Evolutionary conservation across 2,113 vertebrate species (phyloP), one percentile per base, ranked within the genome.

Genomic region (Chitala chitala): DNA sequence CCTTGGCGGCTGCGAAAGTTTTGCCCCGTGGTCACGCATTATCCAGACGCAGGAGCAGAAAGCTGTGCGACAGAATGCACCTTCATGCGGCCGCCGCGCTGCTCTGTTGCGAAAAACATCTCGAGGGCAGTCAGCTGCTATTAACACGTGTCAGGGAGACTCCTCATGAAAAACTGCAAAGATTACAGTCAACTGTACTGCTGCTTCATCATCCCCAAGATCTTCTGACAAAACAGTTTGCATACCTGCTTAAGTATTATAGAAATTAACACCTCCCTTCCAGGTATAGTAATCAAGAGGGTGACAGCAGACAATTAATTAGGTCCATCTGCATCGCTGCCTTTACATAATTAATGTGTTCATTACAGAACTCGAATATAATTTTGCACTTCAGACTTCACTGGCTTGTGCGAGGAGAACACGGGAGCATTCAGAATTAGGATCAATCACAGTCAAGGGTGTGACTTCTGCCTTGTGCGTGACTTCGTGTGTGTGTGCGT

Each of bases 281-380:
- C 86, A 90, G 90, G 85, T 90, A 87, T 77, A 89, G 82, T 86
- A 91, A 93, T 91, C 87, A 92, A 87, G 84, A 83, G 81, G 80
- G 85, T 91, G 86, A 87, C 87, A 85, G 87, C 80, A 90, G 88
- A 88, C 87, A 91, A 89, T 92, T 93, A 91, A 91, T 93, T 92
- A 90, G 84, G 89, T 93, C 85, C 86, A 86, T 91, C 85, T 90
- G 86, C 84, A 88, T 86, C 86, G 86, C 83, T 20, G 33, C 80
- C 84, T 91, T 90, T 87, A 86, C 84, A 91, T 87, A 92, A 93
- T 91, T 91, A 90, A 92, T 90, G 82, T 86, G 82, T 91, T 91
- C 90, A 91, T 91, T 91, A 91, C 78, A 80, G 81, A 81, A 85
- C 70, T 82, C 77, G 81, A 81, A 77, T 81, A 82, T 82, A 78